Percentiles rank a stretch among this genome's conserved stretches.
phyloP scores from a whole-genome alignment of 2,797 vertebrate genomes.

The Mico argentatus region DNA sequence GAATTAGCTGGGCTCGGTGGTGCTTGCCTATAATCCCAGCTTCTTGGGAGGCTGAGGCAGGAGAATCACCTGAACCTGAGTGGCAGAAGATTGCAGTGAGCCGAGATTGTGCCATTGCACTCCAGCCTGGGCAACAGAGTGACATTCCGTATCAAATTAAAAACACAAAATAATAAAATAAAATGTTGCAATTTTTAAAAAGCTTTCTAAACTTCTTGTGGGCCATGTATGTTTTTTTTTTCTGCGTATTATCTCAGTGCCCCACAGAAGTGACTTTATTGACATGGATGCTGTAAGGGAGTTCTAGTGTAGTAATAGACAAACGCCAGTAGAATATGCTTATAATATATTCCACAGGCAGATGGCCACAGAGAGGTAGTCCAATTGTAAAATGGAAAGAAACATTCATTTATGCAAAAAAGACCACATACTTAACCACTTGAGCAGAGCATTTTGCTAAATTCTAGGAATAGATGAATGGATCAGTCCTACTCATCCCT shows the following conservation, averaged over 20 bases:
- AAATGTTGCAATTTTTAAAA: neutral
- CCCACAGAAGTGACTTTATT: neutral
- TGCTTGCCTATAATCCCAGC: neutral
- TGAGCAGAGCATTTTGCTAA: neutral
- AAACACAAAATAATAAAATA: neutral
- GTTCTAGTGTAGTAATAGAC: neutral
- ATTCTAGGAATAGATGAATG: neutral
- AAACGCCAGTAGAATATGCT: neutral
- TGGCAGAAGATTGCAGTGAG: neutral
- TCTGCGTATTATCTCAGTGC: neutral
- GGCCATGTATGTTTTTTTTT: neutral
- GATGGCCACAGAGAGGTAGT: neutral
- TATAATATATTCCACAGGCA: neutral
- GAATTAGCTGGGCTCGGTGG: neutral
- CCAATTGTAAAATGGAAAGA: neutral
- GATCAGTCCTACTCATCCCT: neutral
- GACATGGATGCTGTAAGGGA: neutral
- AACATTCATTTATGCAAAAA: neutral
- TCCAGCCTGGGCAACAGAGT: neutral
- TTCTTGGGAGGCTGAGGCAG: neutral
- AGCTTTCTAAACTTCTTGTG: neutral
- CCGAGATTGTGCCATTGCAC: neutral
- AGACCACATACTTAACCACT: neutral
- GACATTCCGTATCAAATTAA: neutral
- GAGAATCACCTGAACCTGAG: neutral